Conservation (phyloP, 2,797 vertebrate species). For the Notolabrus celidotus region DNA sequence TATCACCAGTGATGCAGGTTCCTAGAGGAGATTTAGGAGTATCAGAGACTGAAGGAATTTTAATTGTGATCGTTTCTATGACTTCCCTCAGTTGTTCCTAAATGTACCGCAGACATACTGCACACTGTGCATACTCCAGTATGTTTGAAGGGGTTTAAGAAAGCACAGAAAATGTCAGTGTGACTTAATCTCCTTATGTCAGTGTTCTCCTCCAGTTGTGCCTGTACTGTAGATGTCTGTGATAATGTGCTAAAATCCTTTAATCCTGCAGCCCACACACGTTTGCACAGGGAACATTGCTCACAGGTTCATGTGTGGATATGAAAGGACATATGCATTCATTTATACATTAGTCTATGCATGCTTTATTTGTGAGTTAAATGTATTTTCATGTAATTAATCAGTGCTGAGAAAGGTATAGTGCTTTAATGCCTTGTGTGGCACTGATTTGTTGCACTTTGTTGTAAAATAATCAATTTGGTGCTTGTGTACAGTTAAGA, state of each 20-base stretch:
- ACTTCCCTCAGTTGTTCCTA: too few species aligned
- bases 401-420: too few species aligned
- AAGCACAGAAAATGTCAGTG: constrained; percentile 11
- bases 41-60: too few species aligned
- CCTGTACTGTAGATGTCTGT: constrained; percentile 38
- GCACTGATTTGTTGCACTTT: too few species aligned
- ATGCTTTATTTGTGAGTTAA: neutral
- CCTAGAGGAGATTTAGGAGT: too few species aligned
- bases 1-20: too few species aligned
- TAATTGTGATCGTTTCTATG: too few species aligned
- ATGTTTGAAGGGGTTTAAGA: constrained; percentile 9
- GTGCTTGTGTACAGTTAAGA: too few species aligned
- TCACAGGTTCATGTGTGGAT: constrained; percentile 10
- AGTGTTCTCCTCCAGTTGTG: constrained; percentile 28
- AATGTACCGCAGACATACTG: too few species aligned
- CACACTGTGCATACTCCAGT: too few species aligned
- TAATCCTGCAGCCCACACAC: constrained; percentile 55
- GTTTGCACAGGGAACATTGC: constrained; percentile 19
- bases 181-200: constrained; percentile 35
- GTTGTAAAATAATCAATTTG: too few species aligned
- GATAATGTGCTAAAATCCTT: constrained; percentile 60
- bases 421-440: too few species aligned
- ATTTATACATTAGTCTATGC: neutral
- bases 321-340: constrained; percentile 2
- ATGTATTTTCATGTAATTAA: constrained; percentile 2